These are phyloP conservation scores for Dicrurus megarhynchus DNA, from an alignment of 2,113 vertebrate genomes.

Conservation along the genomic window DNA sequence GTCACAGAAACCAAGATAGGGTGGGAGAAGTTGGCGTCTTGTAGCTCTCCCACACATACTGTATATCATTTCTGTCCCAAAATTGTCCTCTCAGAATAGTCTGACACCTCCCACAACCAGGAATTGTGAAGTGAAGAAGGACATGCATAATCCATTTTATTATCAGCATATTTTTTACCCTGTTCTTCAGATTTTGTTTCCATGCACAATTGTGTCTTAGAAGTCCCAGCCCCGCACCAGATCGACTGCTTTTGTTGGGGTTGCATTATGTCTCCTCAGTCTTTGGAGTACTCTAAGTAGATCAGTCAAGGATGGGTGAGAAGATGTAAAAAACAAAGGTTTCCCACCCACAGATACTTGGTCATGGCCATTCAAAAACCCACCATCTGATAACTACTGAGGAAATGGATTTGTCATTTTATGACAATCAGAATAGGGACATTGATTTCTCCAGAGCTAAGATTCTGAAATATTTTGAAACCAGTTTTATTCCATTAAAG, in stretches of 20 bases:
- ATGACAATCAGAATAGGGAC: neutral
- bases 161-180: neutral
- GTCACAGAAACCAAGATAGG: neutral
- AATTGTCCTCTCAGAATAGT: neutral
- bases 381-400: neutral
- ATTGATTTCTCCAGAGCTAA: neutral
- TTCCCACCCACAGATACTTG: neutral
- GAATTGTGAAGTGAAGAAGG: neutral
- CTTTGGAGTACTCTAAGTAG: neutral
- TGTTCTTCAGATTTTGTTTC: neutral
- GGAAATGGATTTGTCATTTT: neutral
- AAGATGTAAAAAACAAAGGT: neutral
- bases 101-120: neutral
- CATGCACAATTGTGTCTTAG: neutral
- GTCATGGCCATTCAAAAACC: neutral
- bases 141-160: neutral
- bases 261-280: neutral
- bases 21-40: neutral
- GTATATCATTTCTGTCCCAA: neutral
- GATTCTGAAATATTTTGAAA: neutral
- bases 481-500: neutral
- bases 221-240: neutral
- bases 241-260: fast-evolving
- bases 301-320: neutral
- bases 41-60: neutral